Evolutionary conservation across 1,140 invertebrate genomes (phyloP), one percentile per base, ranked within the genome.

Genomic region (Formica selysi): DNA sequence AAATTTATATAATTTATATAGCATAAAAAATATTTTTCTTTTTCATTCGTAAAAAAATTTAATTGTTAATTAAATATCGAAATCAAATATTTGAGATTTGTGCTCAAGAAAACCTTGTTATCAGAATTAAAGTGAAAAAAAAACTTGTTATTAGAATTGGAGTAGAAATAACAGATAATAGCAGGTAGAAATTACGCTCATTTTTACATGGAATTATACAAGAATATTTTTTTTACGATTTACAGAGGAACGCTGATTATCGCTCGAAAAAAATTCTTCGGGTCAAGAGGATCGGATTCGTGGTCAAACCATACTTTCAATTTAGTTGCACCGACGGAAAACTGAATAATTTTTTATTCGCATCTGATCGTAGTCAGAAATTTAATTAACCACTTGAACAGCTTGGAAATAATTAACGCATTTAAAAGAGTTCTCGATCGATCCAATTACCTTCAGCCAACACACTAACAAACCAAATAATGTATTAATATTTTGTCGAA

Each of bases 301-400:
- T 80, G 67, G 68, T 67, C 11, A 41, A 22, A 57, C n/a, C 13
- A 4, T 36, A n/a, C 44, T 68, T 80, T 80, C 44, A 68, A 19
- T 68, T 80, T 68, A 80, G 3, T 44, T 80, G 38, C 62, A 38
- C 38, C 32, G 22, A 26, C 6, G 65, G 22, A 41, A 16, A 57
- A 70, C 44, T 13, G 16, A 80, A 70, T 70, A 80, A 80, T 44
- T 70, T 80, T 80, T 80, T 59, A 80, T n/a, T 57, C 48, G 32
- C 78, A 41, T 59, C 22, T 41, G 2, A 70, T 59, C 57, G 36
- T 70, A 41, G n/a, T 16, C 48, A 57, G 22, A 80, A 54, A 70
- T 80, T 70, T 80, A 80, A 80, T 80, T 80, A 80, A 59, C 64
- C 51, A 59, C 48, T 38, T 26, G 16, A 26, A 57, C 36, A 70